Base-by-base conservation (phyloP, 2,888 invertebrate genomes). In the Physocephala rufipes region DNA sequence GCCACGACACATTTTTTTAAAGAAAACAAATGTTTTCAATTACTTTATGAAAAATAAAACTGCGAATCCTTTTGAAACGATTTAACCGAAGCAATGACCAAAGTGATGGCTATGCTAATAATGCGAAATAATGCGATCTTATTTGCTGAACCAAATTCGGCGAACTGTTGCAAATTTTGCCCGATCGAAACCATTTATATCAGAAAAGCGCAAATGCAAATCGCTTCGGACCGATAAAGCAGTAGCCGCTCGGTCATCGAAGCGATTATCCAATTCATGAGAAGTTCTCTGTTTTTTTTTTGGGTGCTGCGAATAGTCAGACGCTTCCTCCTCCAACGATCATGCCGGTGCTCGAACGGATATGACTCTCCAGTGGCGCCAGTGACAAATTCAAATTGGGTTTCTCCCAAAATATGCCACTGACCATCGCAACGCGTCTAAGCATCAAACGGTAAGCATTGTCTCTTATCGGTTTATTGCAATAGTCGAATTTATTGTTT, bases 101-200 rank as follows among this genome's bases (percentile, higher is more conserved):
- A 12, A 15, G 13, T 12, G 19, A 19, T 26, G 28, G 15, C 15
- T 16, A 61, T n/a, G n/a, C n/a, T n/a, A n/a, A n/a, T n/a, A n/a
- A n/a, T n/a, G n/a, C n/a, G n/a, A n/a, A n/a, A n/a, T n/a, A n/a
- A n/a, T n/a, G 30, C 24, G 51, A 26, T 28, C 58, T 68, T 67
- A 26, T 43, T 26, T 53, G 19, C 36, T 21, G 24, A 26, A 65
- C 49, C n/a, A 24, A 66, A 19, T 64, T 64, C 30, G 61, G n/a
- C 21, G 64, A 67, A 70, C 72, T 74, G 74, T 28, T 68, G 43
- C 61, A 49, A 49, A 28, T 47, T 65, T 36, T 24, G 28, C 24
- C 28, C 13, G 65, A 36, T 61, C 24, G 15, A 70, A 43, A 53
- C 64, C 21, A 58, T 74, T 74, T 74, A 74, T 74, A 71, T 43